These are phyloP conservation scores for Micropoecilia bifurca DNA, from an alignment of 2,797 vertebrate genomes.

Conservation along the genomic window DNA sequence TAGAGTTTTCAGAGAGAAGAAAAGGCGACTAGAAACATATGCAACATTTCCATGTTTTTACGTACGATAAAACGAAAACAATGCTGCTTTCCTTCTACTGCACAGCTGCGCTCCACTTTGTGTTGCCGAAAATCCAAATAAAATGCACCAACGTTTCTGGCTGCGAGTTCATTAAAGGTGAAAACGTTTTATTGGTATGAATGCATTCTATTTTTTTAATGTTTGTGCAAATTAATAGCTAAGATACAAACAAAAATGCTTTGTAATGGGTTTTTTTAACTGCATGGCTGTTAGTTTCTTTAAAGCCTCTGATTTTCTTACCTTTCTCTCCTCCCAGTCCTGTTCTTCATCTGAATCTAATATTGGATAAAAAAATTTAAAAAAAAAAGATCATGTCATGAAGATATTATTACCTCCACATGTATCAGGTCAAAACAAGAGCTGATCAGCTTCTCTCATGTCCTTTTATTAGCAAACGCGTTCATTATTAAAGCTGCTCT, in stretches of 20 bases:
- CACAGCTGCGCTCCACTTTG: not conserved
- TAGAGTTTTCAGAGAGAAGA: not conserved
- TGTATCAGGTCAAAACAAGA: constrained; percentile 16
- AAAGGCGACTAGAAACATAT: not conserved
- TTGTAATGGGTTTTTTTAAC: not conserved
- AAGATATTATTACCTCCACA: not conserved
- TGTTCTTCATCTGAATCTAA: constrained; percentile 68
- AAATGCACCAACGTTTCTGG: not conserved
- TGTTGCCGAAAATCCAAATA: not conserved
- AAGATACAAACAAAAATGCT: not conserved
- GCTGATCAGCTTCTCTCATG: not conserved
- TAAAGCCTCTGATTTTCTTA: constrained; percentile 46
- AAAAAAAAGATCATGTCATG: constrained; percentile 5
- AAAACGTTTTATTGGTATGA: not conserved
- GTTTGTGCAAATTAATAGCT: not conserved
- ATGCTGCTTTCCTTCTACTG: not conserved
- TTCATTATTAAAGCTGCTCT: not conserved
- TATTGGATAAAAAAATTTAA: constrained; percentile 22
- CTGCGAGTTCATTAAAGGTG: not conserved
- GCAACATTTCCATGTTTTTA: not conserved
- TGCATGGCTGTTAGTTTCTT: not conserved
- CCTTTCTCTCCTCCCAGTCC: constrained; percentile 83
- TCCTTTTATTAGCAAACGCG: not conserved
- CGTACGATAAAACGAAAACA: not conserved
- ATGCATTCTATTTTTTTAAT: not conserved